Base-by-base conservation (phyloP, 1,140 invertebrate genomes). In the Grapholita molesta region DNA sequence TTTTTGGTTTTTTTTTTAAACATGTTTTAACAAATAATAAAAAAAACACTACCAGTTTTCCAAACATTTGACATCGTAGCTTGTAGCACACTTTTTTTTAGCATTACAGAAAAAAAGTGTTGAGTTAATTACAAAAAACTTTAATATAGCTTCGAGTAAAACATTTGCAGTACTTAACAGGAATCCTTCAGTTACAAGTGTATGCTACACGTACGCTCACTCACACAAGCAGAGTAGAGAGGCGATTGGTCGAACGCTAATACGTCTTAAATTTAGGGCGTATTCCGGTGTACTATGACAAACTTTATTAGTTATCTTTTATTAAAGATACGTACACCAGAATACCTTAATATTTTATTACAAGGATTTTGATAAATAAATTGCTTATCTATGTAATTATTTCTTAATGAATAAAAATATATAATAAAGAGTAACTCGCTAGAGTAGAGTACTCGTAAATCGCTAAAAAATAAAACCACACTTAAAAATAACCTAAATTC, bases 141-240 rank as follows among this genome's bases (percentile, higher is more conserved):
- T 0, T 12, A 48, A 12, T 18, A 48, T 48, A 42, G 15, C 7
- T 9, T n/a, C 18, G n/a, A 21, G 15, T 9, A 48, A 48, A 18
- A 21, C 7, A 21, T 48, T 48, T 48, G 6, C 15, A 21, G 42
- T 21, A 15, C 42, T 4, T 2, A 21, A 21, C 42, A 48, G 42
- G 55, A 28, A 61, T 28, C 7, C 6, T 30, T 2, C 12, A 3
- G 2, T 28, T 30, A 15, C 7, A 61, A 28, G 5, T 30, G 55
- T 61, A 25, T 61, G 55, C 24, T 61, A 61, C 55, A 61, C 55
- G 25, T 61, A 61, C 55, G 8, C 21, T 57, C 24, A 57, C 53
- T 57, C 55, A 61, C 55, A 61, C 55, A 61, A 32, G 55, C 55
- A 15, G 15, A 61, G 55, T 61, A 5, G 55, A 61, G 8, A 61